Conservation (phyloP, 2,113 vertebrate genomes). For the Pluvialis apricaria region DNA sequence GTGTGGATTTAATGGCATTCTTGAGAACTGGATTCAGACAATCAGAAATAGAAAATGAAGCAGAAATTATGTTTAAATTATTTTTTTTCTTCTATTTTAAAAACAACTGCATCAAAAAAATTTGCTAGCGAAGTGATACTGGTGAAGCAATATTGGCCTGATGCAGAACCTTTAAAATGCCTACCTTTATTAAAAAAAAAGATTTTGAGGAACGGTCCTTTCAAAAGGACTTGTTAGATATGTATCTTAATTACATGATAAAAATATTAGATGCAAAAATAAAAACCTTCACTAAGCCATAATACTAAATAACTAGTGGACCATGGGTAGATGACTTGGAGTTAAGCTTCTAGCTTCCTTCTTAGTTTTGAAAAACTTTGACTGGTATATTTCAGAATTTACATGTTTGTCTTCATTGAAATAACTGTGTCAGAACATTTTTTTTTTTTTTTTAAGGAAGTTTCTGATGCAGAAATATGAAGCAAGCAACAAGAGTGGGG, state of each 20-base stretch:
- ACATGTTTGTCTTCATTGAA: background rate
- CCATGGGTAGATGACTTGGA: background rate
- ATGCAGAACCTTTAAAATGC: background rate
- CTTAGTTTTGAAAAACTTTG: background rate
- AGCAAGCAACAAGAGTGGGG: background rate
- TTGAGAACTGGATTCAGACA: background rate
- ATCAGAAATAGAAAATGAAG: background rate
- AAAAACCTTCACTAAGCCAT: background rate
- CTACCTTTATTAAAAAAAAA: background rate
- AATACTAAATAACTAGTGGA: background rate
- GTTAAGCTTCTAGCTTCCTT: background rate
- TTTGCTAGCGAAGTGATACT: rapidly evolving
- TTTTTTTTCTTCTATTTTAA: rapidly evolving
- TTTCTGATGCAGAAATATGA: background rate
- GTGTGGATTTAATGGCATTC: background rate
- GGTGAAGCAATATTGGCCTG: background rate
- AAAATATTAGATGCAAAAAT: background rate
- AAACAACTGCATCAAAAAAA: background rate
- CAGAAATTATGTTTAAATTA: background rate
- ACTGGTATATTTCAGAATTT: background rate
- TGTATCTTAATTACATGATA: background rate
- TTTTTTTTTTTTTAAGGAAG: background rate
- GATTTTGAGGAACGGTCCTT: background rate
- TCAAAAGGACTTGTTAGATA: background rate
- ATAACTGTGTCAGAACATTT: background rate